Evolutionary conservation across 2,888 invertebrate species (phyloP).

Genomic region (Charanyca ferruginea): DNA sequence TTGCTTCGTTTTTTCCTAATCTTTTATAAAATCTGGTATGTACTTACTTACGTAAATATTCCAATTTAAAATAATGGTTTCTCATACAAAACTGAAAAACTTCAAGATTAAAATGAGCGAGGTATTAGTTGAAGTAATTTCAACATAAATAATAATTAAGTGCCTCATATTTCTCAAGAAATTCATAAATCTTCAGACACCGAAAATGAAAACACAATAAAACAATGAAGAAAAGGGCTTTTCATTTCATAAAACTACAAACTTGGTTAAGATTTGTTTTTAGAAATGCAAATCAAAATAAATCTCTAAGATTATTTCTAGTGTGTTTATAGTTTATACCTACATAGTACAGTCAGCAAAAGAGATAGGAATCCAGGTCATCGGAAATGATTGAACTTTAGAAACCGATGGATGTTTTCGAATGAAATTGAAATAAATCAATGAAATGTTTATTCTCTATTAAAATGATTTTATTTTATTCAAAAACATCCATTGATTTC

Average conservation of each 20-base stretch:
- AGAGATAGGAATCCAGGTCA: too few relatives aligned
- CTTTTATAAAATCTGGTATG: background rate
- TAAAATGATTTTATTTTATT: too few relatives aligned
- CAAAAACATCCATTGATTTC: too few relatives aligned
- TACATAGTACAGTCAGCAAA: too few relatives aligned
- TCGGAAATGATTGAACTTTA: too few relatives aligned
- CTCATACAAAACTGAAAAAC: constrained; percentile 11
- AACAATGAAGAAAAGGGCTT: background rate
- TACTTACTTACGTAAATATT: background rate
- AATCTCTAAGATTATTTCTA: background rate
- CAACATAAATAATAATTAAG: constrained; percentile 15
- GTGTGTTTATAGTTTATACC: too few relatives aligned
- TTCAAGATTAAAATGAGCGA: constrained; percentile 10
- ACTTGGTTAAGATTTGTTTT: background rate
- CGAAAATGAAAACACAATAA: background rate
- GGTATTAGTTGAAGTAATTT: constrained; percentile 8
- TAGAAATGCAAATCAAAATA: background rate
- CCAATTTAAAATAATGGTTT: constrained; percentile 2
- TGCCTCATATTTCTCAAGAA: constrained; percentile 22
- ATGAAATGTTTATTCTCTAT: too few relatives aligned
- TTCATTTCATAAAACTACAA: background rate
- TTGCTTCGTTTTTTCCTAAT: background rate
- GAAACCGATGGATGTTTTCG: too few relatives aligned
- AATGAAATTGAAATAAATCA: too few relatives aligned
- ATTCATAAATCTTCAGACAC: constrained; percentile 13